Conservation (phyloP, 2,797 vertebrate genomes). For the Tenualosa thibaudeaui region DNA sequence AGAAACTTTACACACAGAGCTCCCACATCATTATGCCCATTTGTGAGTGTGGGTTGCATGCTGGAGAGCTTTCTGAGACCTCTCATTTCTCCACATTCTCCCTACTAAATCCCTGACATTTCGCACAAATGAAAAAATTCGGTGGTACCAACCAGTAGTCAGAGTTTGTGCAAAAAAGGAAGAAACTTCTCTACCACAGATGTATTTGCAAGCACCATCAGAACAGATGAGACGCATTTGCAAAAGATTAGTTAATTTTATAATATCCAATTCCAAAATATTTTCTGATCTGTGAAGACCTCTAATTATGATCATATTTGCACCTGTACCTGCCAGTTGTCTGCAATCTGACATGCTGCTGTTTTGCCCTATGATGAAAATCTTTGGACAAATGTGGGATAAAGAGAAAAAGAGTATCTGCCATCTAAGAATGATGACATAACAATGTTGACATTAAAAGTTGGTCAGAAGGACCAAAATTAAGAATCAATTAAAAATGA, state of each 20-base stretch:
- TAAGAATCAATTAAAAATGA: too few species aligned
- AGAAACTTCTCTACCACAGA: background rate
- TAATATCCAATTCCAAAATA: background rate
- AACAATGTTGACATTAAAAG: too few species aligned
- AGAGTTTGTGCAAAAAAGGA: slow-evolving; percentile 4
- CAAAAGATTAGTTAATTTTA: background rate
- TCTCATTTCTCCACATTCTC: slow-evolving; percentile 31
- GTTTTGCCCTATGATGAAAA: too few species aligned
- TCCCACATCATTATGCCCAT: background rate
- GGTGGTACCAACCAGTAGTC: slow-evolving; percentile 1
- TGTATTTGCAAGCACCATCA: background rate
- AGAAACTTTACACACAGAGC: background rate
- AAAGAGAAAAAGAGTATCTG: too few species aligned
- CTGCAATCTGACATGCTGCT: too few species aligned
- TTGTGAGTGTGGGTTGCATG: background rate
- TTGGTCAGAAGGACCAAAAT: too few species aligned
- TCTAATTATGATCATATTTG: too few species aligned
- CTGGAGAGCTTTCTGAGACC: slow-evolving; percentile 31
- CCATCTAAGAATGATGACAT: too few species aligned
- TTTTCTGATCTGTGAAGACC: background rate
- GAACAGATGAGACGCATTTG: background rate
- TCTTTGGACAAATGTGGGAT: too few species aligned
- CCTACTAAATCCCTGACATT: slow-evolving; percentile 50
- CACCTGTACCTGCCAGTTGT: too few species aligned
- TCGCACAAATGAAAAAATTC: slow-evolving; percentile 41